Evolutionary conservation across 2,888 invertebrate genomes (phyloP).

Genomic region (Campoletis raptor): DNA sequence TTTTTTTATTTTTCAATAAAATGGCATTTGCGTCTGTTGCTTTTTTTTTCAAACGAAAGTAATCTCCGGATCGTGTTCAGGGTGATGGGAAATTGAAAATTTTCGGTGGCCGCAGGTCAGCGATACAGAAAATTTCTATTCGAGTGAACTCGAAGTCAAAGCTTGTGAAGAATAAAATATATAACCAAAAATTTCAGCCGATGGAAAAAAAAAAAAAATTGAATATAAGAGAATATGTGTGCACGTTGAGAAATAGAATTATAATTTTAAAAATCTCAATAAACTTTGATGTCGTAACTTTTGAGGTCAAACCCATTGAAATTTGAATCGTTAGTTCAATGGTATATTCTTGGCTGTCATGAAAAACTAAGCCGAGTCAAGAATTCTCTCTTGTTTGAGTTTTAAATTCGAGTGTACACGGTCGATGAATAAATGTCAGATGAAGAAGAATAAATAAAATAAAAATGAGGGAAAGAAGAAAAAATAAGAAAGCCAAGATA

Average conservation of each 20-base stretch:
- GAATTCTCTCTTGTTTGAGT: neutral
- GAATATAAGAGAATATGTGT: no score
- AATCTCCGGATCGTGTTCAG: conserved; percentile 12
- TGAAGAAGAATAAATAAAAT: neutral
- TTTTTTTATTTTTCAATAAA: neutral
- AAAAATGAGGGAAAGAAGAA: neutral
- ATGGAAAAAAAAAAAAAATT: no score
- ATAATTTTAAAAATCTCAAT: neutral
- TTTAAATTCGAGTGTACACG: neutral
- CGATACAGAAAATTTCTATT: conserved; percentile 10
- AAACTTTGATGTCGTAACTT: neutral
- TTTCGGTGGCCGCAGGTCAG: conserved; percentile 5
- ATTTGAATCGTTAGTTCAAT: neutral
- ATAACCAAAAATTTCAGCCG: neutral
- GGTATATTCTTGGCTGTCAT: neutral
- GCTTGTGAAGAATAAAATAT: neutral
- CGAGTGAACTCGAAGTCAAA: neutral
- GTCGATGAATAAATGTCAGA: neutral
- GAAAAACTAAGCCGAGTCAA: neutral
- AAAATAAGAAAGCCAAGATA: neutral
- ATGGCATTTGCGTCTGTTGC: neutral
- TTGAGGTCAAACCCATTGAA: neutral
- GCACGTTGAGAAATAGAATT: neutral
- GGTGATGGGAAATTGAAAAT: conserved; percentile 41
- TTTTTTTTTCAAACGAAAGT: conserved; percentile 1